These are phyloP conservation scores for Lichenostomus cassidix DNA, from an alignment of 2,113 vertebrate genomes.

Conservation along the genomic window DNA sequence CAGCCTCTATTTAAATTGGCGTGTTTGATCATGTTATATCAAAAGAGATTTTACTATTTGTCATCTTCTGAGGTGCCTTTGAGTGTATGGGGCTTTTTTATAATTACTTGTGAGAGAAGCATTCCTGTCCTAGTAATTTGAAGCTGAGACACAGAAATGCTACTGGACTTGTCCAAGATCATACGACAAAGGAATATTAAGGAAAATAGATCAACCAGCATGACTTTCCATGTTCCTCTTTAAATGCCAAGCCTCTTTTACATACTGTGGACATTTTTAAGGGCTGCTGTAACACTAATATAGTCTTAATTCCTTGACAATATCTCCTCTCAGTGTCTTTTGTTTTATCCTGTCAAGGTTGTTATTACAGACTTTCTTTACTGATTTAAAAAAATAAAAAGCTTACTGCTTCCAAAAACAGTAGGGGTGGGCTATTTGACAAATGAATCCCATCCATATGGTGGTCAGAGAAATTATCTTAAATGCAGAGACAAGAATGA, in stretches of 20 bases:
- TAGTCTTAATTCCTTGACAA: background rate
- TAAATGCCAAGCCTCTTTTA: background rate
- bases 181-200: background rate
- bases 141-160: background rate
- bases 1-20: background rate
- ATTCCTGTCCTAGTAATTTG: background rate
- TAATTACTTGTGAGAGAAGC: background rate
- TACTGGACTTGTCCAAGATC: background rate
- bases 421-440: background rate
- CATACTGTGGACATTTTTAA: background rate
- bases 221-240: background rate
- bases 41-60: background rate
- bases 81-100: background rate
- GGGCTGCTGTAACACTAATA: background rate
- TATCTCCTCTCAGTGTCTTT: background rate
- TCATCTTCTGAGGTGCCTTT: background rate
- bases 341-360: background rate
- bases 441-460: background rate
- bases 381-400: background rate
- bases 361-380: background rate
- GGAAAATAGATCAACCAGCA: background rate
- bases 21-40: fast-evolving
- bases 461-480: constrained; percentile 33
- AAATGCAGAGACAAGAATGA: constrained; percentile 30
- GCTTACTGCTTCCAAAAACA: background rate